A percentile compares a stretch with the other conserved stretches of the same genome.
Evolutionary conservation across 1,140 invertebrate species (phyloP).

Genomic region (Scylla paramamosain): DNA sequence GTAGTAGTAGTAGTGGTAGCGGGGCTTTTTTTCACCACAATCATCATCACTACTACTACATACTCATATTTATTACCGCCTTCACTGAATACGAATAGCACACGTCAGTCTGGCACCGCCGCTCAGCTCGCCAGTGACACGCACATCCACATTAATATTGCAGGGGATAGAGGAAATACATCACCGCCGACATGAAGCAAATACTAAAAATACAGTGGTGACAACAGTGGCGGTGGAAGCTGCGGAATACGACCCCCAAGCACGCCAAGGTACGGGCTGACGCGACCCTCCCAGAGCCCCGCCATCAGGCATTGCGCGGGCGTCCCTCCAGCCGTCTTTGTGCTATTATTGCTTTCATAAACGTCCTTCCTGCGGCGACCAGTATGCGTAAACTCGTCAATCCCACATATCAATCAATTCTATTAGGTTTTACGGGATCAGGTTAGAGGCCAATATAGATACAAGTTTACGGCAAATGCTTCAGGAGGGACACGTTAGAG

Average conservation of each 20-base stretch:
- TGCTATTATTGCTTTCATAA: neutral
- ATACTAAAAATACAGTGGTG: too few relatives aligned
- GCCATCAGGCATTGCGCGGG: neutral
- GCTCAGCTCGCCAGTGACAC: too few relatives aligned
- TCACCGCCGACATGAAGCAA: too few relatives aligned
- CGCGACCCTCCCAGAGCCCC: neutral
- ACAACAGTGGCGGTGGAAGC: too few relatives aligned
- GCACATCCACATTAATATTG: neutral
- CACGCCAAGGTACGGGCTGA: neutral
- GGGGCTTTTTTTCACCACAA: too few relatives aligned
- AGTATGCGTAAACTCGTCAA: conserved; percentile 1
- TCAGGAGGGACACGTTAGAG: conserved; percentile 31
- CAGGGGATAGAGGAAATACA: too few relatives aligned
- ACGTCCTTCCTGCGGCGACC: neutral
- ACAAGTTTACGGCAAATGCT: conserved; percentile 30
- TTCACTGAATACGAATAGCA: too few relatives aligned
- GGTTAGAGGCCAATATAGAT: conserved; percentile 29
- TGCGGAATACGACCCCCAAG: too few relatives aligned
- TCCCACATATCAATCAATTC: conserved; percentile 31
- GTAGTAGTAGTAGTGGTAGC: too few relatives aligned
- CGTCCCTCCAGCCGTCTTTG: neutral
- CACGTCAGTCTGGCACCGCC: too few relatives aligned
- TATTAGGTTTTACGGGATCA: conserved; percentile 22
- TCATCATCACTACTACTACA: too few relatives aligned
- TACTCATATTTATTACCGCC: too few relatives aligned